These are phyloP conservation scores for Anneissia japonica DNA, from an alignment of 35 echinoderm and acorn worm genomes.

Conservation along the genomic window DNA sequence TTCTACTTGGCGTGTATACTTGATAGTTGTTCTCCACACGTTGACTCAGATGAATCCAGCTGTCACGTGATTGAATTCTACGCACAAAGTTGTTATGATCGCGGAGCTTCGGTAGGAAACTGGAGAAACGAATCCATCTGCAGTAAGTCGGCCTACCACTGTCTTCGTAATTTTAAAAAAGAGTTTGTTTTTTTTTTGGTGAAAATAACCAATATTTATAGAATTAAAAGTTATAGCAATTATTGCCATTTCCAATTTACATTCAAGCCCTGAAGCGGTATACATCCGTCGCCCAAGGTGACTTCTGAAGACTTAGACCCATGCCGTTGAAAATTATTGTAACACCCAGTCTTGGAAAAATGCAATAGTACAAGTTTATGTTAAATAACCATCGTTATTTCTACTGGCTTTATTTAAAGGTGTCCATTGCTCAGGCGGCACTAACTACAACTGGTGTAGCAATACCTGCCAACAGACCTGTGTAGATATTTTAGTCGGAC, in stretches of 20 bases:
- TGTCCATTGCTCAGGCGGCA: conserved; percentile 42
- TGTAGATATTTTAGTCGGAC: conserved; percentile 36
- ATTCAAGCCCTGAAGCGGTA: too few species aligned
- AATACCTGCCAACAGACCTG: conserved; percentile 49
- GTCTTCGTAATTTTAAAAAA: neutral
- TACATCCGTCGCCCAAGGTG: too few species aligned
- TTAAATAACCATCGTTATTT: too few species aligned
- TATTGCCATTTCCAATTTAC: too few species aligned
- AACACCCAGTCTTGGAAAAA: too few species aligned
- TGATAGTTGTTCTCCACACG: conserved; percentile 40
- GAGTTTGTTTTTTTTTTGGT: too few species aligned
- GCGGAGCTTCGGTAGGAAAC: conserved; percentile 25
- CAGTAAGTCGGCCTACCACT: conserved; percentile 8
- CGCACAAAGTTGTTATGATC: conserved; percentile 64
- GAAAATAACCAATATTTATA: too few species aligned
- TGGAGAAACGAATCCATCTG: conserved; percentile 77
- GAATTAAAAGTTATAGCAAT: too few species aligned
- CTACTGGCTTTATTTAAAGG: neutral
- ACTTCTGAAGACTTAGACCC: too few species aligned
- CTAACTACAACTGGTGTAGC: conserved; percentile 56
- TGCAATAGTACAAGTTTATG: too few species aligned
- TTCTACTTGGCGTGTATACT: conserved; percentile 53
- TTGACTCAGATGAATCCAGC: conserved; percentile 1
- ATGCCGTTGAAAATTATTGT: too few species aligned
- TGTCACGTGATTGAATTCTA: conserved; percentile 83